These are phyloP conservation scores for Scaptomyza parva DNA, from an alignment of 2,888 invertebrate genomes.

Conservation along the genomic window DNA sequence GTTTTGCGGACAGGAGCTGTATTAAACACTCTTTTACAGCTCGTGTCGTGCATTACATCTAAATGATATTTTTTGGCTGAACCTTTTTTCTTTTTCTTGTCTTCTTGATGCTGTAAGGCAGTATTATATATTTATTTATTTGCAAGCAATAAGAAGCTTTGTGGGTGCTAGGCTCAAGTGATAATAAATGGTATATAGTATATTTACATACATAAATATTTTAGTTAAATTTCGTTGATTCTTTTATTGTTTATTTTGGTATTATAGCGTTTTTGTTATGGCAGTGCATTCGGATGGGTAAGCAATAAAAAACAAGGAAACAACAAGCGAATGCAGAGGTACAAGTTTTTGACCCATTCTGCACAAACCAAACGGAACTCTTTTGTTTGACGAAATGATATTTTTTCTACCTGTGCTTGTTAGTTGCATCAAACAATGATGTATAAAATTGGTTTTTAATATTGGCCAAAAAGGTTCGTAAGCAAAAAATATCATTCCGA, in stretches of 20 bases:
- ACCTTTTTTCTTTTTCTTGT: slow-evolving; percentile 64
- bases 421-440: slow-evolving; percentile 23
- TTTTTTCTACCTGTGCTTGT: slow-evolving; percentile 47
- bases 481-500: slow-evolving; percentile 85
- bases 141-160: slow-evolving; percentile 24
- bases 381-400: slow-evolving; percentile 64
- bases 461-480: slow-evolving; percentile 75
- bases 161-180: slow-evolving; percentile 48
- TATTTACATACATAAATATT: slow-evolving; percentile 22
- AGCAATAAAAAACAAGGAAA: slow-evolving; percentile 48
- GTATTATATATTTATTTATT: slow-evolving; percentile 1
- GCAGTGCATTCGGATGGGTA: slow-evolving; percentile 44
- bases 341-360: slow-evolving; percentile 64
- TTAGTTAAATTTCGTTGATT: slow-evolving; percentile 16
- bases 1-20: slow-evolving; percentile 26
- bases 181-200: slow-evolving; percentile 16
- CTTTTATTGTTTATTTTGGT: slow-evolving; percentile 39
- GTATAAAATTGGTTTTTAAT: slow-evolving; percentile 39
- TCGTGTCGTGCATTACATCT: slow-evolving; percentile 4
- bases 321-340: slow-evolving; percentile 55
- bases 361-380: slow-evolving; percentile 22
- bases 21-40: slow-evolving; percentile 25
- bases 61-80: slow-evolving; percentile 83
- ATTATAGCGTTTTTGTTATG: slow-evolving; percentile 35
- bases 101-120: slow-evolving; percentile 8